phyloP scores from a whole-genome alignment of 2,888 invertebrate genomes.

The Ophraella communa region DNA sequence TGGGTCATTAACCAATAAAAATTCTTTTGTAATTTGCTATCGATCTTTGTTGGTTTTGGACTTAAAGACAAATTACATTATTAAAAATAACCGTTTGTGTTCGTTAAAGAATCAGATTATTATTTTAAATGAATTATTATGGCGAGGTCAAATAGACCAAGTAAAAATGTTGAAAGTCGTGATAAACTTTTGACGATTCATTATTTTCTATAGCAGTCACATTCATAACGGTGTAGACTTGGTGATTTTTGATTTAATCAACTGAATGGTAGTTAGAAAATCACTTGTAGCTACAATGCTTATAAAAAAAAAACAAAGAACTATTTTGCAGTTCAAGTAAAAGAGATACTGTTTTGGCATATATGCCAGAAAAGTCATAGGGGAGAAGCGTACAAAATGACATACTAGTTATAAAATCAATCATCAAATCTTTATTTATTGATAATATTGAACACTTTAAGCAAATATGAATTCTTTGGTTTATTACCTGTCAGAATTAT shows the following conservation, averaged over 20 bases:
- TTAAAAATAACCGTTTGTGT: slow-evolving; percentile 14
- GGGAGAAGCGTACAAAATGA: too few species aligned
- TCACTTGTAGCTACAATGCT: background rate
- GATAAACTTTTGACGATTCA: slow-evolving; percentile 15
- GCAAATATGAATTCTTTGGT: too few species aligned
- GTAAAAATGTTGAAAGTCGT: slow-evolving; percentile 22
- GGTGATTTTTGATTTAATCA: slow-evolving; percentile 2
- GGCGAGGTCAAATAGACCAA: slow-evolving; percentile 5
- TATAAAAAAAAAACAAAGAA: too few species aligned
- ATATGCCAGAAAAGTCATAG: too few species aligned
- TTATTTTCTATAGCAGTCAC: background rate
- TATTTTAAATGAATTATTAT: slow-evolving; percentile 19
- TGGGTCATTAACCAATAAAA: slow-evolving; percentile 1
- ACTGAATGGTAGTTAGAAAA: background rate
- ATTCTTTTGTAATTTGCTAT: slow-evolving; percentile 5
- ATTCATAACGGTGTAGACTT: background rate
- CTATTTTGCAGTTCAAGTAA: too few species aligned
- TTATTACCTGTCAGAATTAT: too few species aligned
- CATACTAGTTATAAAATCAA: too few species aligned
- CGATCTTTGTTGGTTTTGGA: slow-evolving; percentile 12
- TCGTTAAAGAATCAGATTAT: slow-evolving; percentile 19
- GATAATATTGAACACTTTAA: too few species aligned
- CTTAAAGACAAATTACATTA: slow-evolving; percentile 18
- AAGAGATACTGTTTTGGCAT: too few species aligned
- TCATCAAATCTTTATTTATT: too few species aligned